These are phyloP conservation scores for Venustaconcha ellipsiformis DNA, from an alignment of 1,140 invertebrate genomes.

Conservation along the genomic window DNA sequence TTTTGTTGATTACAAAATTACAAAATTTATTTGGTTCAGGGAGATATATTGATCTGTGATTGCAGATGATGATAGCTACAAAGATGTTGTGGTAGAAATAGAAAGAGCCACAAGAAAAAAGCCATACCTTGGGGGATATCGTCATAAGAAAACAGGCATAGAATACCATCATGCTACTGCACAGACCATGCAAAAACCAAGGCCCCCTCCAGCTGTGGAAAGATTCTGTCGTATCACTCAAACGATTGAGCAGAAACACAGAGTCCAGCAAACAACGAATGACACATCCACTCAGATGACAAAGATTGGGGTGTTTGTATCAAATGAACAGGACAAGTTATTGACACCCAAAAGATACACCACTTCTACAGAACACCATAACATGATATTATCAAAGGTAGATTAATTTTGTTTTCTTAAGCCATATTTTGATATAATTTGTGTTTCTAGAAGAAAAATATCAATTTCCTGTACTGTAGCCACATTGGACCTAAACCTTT, in stretches of 20 bases:
- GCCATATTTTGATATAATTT: background rate
- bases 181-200: constrained; percentile 63
- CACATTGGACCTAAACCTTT: too few species aligned
- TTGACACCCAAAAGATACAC: constrained; percentile 65
- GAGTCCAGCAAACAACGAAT: constrained; percentile 64
- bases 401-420: background rate
- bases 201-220: constrained; percentile 47
- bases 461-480: background rate
- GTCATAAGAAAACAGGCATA: constrained; percentile 60
- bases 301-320: constrained; percentile 65
- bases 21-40: background rate
- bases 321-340: constrained; percentile 62
- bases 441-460: background rate
- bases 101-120: constrained; percentile 64
- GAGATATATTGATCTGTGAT: constrained; percentile 6
- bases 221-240: constrained; percentile 67
- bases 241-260: constrained; percentile 61
- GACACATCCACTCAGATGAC: constrained; percentile 70
- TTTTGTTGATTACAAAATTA: too few species aligned
- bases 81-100: constrained; percentile 68
- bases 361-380: constrained; percentile 64
- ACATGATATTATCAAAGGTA: constrained; percentile 55
- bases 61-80: constrained; percentile 54
- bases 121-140: constrained; percentile 67
- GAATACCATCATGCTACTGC: constrained; percentile 68